These are phyloP conservation scores for Discoglossus pictus DNA, from an alignment of 2,797 vertebrate genomes.

Conservation along the genomic window DNA sequence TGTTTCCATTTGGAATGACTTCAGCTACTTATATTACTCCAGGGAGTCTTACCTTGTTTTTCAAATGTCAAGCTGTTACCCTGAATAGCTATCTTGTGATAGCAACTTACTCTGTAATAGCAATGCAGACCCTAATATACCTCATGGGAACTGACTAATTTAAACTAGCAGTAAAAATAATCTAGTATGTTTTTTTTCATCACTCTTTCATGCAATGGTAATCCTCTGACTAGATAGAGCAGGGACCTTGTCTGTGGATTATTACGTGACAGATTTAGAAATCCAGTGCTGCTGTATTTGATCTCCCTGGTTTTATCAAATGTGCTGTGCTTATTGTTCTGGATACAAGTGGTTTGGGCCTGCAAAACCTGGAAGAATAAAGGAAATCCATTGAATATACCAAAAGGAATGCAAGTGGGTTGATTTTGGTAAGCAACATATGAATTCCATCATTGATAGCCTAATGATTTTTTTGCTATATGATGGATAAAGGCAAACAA, in stretches of 20 bases:
- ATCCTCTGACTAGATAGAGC: constrained; percentile 74
- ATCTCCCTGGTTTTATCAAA: constrained; percentile 11
- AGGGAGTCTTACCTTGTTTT: neutral
- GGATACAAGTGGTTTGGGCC: constrained; percentile 1
- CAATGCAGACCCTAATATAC: neutral
- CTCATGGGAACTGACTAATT: constrained; percentile 33
- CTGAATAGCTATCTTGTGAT: constrained; percentile 29
- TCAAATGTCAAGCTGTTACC: neutral
- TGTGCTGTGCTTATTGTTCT: neutral
- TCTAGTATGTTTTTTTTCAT: constrained; percentile 49
- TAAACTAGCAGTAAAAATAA: constrained; percentile 20
- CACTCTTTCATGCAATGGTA: constrained; percentile 70
- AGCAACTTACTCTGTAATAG: constrained; percentile 13
- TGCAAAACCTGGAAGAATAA: neutral
- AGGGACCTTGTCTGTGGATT: constrained; percentile 74
- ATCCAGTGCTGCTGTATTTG: constrained; percentile 60
- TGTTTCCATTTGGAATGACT: constrained; percentile 38
- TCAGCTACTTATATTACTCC: neutral
- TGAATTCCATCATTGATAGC: too few relatives aligned
- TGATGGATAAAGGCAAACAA: too few relatives aligned
- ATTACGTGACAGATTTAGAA: constrained; percentile 80
- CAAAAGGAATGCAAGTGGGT: neutral
- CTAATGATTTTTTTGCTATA: too few relatives aligned
- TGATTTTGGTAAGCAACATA: too few relatives aligned
- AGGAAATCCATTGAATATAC: neutral